phyloP scores from a whole-genome alignment of 2,888 invertebrate genomes.

The Odontothrips loti region DNA sequence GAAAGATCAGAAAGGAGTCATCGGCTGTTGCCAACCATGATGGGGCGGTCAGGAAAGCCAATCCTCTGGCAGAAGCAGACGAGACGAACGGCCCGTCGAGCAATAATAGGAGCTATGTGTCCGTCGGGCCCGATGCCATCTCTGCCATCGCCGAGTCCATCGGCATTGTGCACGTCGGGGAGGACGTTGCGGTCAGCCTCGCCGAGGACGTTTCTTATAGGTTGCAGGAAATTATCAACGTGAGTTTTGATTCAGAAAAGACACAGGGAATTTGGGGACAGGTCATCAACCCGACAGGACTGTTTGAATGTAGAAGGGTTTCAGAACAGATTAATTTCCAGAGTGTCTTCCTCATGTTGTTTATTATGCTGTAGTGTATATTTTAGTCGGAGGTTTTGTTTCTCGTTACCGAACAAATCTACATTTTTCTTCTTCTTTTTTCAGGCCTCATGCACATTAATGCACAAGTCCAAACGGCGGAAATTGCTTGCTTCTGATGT shows the following conservation, averaged over 20 bases:
- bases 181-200: not conserved
- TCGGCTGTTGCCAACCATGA: not conserved
- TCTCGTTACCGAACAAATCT: too few species aligned
- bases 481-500: slow-evolving; percentile 7
- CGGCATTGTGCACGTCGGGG: not conserved
- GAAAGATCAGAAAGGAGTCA: not conserved
- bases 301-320: too few species aligned
- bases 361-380: too few species aligned
- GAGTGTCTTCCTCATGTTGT: too few species aligned
- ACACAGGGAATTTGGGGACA: not conserved
- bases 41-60: not conserved
- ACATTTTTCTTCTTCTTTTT: not conserved
- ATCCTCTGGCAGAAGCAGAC: not conserved
- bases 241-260: not conserved
- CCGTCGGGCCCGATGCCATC: not conserved
- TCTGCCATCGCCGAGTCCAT: not conserved
- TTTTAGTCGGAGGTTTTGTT: too few species aligned
- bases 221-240: not conserved
- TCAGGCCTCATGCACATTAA: not conserved
- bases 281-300: not conserved
- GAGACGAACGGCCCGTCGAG: not conserved
- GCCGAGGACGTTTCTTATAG: not conserved
- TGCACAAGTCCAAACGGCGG: not conserved
- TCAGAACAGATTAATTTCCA: too few species aligned
- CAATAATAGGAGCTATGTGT: not conserved